These are phyloP conservation scores for Chydorus sphaericus DNA, from an alignment of 2,888 invertebrate species.

Conservation along the genomic window DNA sequence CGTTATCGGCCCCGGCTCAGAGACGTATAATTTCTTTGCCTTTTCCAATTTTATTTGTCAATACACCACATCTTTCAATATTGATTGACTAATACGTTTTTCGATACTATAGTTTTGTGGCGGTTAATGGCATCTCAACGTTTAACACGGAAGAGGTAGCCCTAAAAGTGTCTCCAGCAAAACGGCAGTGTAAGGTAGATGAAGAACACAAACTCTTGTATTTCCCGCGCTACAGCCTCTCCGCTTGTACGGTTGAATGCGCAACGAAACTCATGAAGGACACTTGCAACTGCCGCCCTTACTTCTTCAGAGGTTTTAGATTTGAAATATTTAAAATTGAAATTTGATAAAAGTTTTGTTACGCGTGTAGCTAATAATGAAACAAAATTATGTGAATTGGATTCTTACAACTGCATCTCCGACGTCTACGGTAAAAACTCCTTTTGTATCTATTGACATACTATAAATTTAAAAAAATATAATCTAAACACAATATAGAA, in stretches of 20 bases:
- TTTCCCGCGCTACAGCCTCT: background rate
- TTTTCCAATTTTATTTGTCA: too few species aligned
- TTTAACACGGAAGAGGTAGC: background rate
- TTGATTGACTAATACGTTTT: background rate
- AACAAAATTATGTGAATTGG: background rate
- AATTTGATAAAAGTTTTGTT: background rate
- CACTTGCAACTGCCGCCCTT: background rate
- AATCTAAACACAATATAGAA: background rate
- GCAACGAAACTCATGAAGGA: background rate
- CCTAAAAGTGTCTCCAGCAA: background rate
- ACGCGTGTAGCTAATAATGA: background rate
- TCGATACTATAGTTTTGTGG: background rate
- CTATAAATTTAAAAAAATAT: background rate
- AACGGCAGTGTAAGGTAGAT: conserved; percentile 5
- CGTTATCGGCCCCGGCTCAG: background rate
- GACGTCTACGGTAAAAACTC: background rate
- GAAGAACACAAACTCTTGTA: background rate
- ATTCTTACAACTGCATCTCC: background rate
- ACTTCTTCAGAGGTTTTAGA: background rate
- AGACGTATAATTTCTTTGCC: background rate
- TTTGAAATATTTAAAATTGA: background rate
- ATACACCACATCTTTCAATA: background rate
- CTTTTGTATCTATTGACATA: background rate
- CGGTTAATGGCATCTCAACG: background rate
- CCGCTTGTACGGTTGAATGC: background rate